Evolutionary conservation across 2,113 vertebrate genomes (phyloP).

Genomic region (Aramus guarauna): DNA sequence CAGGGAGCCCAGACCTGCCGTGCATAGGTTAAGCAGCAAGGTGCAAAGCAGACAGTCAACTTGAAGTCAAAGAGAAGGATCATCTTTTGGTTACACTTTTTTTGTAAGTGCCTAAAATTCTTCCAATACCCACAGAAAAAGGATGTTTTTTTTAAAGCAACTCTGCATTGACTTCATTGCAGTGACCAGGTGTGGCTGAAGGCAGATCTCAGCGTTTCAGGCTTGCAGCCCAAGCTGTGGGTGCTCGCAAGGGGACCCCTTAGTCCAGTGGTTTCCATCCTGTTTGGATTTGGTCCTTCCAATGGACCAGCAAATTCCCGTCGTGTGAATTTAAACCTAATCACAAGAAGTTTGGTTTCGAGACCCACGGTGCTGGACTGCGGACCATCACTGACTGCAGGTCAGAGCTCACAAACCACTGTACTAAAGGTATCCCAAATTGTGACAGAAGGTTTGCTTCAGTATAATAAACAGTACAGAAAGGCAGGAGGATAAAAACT

Average conservation of each 20-base stretch:
- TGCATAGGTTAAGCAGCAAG: not conserved
- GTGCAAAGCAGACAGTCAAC: constrained; percentile 35
- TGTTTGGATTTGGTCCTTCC: not conserved
- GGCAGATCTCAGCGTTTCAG: not conserved
- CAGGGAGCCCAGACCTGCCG: not conserved
- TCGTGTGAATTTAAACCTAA: not conserved
- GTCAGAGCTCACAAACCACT: not conserved
- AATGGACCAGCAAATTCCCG: not conserved
- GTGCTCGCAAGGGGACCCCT: not conserved
- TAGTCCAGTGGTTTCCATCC: constrained; percentile 33
- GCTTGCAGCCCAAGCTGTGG: not conserved
- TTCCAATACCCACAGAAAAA: not conserved
- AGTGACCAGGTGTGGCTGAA: not conserved
- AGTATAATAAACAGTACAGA: not conserved
- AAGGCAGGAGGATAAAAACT: constrained; percentile 5
- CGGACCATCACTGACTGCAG: not conserved
- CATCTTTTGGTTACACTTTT: not conserved
- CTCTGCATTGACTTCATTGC: constrained; percentile 37
- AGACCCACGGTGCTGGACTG: not conserved
- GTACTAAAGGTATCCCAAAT: not conserved
- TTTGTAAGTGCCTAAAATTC: not conserved
- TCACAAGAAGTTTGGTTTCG: not conserved
- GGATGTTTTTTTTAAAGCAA: not conserved
- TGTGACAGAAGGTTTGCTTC: not conserved
- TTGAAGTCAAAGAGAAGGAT: constrained; percentile 44